These are phyloP conservation scores for Todus mexicanus DNA, from an alignment of 2,797 vertebrate genomes.

Conservation along the genomic window DNA sequence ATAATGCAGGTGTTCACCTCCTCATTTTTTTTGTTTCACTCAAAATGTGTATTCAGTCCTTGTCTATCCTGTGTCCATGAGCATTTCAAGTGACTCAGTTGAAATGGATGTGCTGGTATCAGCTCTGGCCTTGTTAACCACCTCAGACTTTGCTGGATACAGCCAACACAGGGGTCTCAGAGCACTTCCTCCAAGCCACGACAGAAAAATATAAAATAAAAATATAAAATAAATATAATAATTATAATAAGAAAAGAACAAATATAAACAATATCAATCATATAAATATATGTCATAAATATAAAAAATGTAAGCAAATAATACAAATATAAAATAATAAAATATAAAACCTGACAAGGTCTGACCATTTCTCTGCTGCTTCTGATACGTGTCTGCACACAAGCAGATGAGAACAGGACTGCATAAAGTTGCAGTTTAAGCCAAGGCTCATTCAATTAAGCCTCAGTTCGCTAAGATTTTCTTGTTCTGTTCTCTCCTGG, in stretches of 20 bases:
- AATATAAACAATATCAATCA: not conserved
- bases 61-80: not conserved
- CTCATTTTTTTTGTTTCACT: not conserved
- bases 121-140: not conserved
- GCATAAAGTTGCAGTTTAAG: not conserved
- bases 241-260: too few species aligned
- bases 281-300: not conserved
- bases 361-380: not conserved
- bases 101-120: not conserved
- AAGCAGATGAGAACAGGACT: not conserved
- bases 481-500: not conserved
- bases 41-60: not conserved
- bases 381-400: not conserved
- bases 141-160: not conserved
- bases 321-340: not conserved
- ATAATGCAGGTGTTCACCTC: rapidly evolving
- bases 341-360: not conserved
- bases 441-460: not conserved
- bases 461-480: not conserved
- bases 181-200: not conserved
- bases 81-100: not conserved
- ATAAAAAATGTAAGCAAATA: not conserved
- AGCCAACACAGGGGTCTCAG: not conserved
- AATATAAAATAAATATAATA: not conserved
- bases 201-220: not conserved